Evolutionary conservation across 1,140 invertebrate species (phyloP).

Genomic region (Frieseomelitta varia): DNA sequence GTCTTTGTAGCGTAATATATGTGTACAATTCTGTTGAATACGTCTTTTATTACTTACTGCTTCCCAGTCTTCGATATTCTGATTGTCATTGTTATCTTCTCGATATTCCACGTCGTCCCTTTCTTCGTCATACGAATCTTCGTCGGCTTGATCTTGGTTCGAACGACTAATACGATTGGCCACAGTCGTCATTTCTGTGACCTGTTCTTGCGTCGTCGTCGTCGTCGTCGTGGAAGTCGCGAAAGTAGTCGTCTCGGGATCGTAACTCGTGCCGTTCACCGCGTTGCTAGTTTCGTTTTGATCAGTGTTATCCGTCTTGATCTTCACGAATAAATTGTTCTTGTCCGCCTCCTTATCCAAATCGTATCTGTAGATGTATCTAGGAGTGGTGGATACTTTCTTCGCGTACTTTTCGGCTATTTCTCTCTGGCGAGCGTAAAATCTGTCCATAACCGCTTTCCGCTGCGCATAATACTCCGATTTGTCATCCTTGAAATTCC

Average conservation of each 20-base stretch:
- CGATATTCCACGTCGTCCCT: neutral
- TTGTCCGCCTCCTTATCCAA: neutral
- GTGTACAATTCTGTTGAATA: neutral
- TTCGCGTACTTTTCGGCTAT: constrained; percentile 60
- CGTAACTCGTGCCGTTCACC: neutral
- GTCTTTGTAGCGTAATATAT: neutral
- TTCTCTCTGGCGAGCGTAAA: constrained; percentile 58
- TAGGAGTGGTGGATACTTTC: neutral
- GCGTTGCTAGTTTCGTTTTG: neutral
- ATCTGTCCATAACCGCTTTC: constrained; percentile 67
- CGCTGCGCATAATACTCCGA: constrained; percentile 64
- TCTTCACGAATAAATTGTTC: neutral
- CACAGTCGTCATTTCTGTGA: neutral
- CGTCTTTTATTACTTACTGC: neutral
- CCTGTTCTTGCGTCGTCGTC: neutral
- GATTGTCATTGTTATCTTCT: neutral
- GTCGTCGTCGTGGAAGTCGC: neutral
- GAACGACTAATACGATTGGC: neutral
- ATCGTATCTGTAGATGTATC: neutral
- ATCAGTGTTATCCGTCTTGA: neutral
- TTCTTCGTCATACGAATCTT: neutral
- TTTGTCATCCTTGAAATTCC: neutral
- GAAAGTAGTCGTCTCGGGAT: too few species aligned
- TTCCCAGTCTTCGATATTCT: neutral
- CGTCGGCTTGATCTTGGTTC: neutral